A percentile compares a stretch with the other conserved stretches of the same genome.
These are phyloP conservation scores for Pseudoatta argentina DNA, from an alignment of 1,140 invertebrate species.

Conservation along the genomic window DNA sequence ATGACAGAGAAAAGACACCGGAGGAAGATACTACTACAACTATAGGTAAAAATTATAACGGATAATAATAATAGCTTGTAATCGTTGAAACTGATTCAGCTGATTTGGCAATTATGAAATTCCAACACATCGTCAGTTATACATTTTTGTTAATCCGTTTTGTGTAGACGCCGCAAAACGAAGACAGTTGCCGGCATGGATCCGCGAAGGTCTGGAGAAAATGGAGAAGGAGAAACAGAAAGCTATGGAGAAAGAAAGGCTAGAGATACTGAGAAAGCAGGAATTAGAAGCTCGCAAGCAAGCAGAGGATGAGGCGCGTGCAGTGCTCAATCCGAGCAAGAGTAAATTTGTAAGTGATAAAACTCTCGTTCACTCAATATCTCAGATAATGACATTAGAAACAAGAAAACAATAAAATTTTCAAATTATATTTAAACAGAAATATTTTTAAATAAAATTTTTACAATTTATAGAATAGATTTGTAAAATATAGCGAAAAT, in stretches of 20 bases:
- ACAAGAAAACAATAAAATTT: too few species aligned
- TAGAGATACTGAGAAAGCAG: constrained; percentile 89
- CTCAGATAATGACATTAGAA: too few species aligned
- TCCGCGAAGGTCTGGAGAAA: constrained; percentile 97
- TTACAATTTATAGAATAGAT: too few species aligned
- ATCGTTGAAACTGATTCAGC: neutral
- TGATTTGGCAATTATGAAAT: neutral
- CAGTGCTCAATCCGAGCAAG: constrained; percentile 89
- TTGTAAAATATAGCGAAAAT: too few species aligned
- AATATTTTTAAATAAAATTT: too few species aligned
- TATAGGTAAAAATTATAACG: constrained; percentile 80
- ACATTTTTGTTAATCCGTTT: neutral
- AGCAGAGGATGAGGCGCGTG: constrained; percentile 88
- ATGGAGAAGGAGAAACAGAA: constrained; percentile 98
- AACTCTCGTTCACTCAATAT: too few species aligned
- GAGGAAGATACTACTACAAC: constrained; percentile 84
- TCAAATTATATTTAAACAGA: too few species aligned
- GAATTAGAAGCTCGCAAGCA: constrained; percentile 88
- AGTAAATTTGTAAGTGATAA: constrained; percentile 94
- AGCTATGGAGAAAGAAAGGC: constrained; percentile 92
- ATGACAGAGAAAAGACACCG: constrained; percentile 83
- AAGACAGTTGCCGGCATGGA: constrained; percentile 97
- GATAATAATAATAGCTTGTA: neutral
- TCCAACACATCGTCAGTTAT: neutral
- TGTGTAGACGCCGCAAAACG: constrained; percentile 94